Evolutionary conservation across 2,113 vertebrate genomes (phyloP).

Genomic region (Loxodonta africana): DNA sequence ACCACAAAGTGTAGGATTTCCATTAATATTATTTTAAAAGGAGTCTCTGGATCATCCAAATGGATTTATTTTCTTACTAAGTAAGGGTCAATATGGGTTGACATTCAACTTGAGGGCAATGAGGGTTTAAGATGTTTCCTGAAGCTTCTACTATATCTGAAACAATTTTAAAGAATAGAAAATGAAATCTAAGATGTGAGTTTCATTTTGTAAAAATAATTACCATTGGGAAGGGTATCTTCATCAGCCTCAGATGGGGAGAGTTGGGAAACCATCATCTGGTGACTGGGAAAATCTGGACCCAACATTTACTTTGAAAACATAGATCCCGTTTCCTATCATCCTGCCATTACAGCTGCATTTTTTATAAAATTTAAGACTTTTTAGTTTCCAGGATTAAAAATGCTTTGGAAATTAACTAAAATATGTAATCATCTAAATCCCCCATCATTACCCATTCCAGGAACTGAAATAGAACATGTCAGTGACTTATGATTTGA

Average conservation of each 20-base stretch:
- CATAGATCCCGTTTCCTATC: neutral
- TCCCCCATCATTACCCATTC: neutral
- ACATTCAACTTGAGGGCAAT: neutral
- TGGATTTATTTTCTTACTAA: neutral
- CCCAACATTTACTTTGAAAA: neutral
- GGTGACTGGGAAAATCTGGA: neutral
- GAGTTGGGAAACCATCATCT: rapidly evolving
- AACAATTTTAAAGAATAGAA: neutral
- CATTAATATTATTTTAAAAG: too few relatives aligned
- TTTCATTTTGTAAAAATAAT: neutral
- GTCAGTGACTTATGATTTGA: neutral
- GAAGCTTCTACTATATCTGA: neutral
- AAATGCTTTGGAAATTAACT: neutral
- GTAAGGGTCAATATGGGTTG: neutral
- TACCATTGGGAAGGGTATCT: neutral
- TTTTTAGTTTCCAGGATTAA: neutral
- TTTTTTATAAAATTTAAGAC: neutral
- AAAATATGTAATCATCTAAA: neutral
- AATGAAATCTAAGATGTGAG: neutral
- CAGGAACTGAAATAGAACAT: neutral
- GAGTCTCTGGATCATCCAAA: too few relatives aligned
- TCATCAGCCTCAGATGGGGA: neutral
- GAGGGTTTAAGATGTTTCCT: neutral
- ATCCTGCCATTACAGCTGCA: neutral
- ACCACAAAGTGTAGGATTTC: neutral